Evolutionary conservation across 1,140 invertebrate species (phyloP).

Genomic region (Caenorhabditis latens): DNA sequence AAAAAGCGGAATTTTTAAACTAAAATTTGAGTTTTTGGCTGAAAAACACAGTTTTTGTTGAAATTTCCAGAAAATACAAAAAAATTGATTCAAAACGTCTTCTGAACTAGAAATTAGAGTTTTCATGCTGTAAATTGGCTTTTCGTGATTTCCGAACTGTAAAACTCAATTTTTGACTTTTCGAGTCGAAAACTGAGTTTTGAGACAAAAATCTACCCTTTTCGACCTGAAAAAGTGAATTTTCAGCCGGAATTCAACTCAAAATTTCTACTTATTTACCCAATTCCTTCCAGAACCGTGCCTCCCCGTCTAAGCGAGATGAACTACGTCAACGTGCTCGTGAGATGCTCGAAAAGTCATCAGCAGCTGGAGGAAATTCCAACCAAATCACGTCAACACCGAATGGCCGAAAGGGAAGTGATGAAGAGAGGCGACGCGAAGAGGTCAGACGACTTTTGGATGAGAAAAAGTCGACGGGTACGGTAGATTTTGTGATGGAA

Average conservation of each 20-base stretch:
- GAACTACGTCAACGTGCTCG: conserved; percentile 41
- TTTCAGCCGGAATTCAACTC: too few species aligned
- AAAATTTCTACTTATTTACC: background rate
- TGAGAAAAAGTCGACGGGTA: conserved; percentile 13
- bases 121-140: background rate
- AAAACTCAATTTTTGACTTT: too few species aligned
- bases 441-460: conserved; percentile 56
- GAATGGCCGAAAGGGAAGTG: conserved; percentile 13
- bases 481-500: background rate
- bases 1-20: too few species aligned
- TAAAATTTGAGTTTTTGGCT: too few species aligned
- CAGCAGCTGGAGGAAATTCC: background rate
- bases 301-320: conserved; percentile 23
- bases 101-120: background rate
- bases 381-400: background rate
- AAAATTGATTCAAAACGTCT: too few species aligned
- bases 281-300: conserved; percentile 26
- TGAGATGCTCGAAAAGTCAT: conserved; percentile 26
- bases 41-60: too few species aligned
- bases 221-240: too few species aligned
- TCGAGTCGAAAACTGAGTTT: too few species aligned
- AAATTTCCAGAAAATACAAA: too few species aligned
- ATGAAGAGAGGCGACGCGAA: conserved; percentile 53
- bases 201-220: too few species aligned
- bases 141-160: too few species aligned